Conservation (phyloP, 2,888 invertebrate genomes). For the Aleiodes leptofemur region DNA sequence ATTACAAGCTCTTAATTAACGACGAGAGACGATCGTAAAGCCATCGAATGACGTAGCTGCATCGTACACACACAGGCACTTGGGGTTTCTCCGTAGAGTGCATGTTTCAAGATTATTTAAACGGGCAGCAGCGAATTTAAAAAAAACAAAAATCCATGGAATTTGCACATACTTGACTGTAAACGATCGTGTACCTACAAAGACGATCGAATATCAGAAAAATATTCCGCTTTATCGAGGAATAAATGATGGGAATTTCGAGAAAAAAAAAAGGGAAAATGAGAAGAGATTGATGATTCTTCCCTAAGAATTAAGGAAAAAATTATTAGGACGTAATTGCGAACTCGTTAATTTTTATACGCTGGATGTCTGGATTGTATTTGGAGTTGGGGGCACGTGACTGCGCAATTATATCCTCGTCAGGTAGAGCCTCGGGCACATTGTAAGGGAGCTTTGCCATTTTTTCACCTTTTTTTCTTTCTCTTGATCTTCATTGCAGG, state of each 20-base stretch:
- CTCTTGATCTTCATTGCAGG: conserved; percentile 47
- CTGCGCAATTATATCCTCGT: conserved; percentile 62
- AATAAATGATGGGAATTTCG: not conserved
- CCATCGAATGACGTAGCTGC: conserved; percentile 68
- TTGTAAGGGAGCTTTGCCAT: conserved; percentile 23
- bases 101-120: conserved; percentile 74
- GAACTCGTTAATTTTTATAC: conserved; percentile 38
- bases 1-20: conserved; percentile 75
- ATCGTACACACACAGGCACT: conserved; percentile 41
- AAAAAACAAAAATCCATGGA: conserved; percentile 46
- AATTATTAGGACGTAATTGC: conserved; percentile 21
- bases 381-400: conserved; percentile 53
- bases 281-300: conserved; percentile 8
- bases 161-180: conserved; percentile 16
- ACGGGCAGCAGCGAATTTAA: conserved; percentile 64
- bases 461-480: not conserved
- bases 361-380: conserved; percentile 31
- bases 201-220: conserved; percentile 25
- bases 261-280: not conserved
- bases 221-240: conserved; percentile 8
- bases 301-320: not conserved
- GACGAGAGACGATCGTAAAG: conserved; percentile 73
- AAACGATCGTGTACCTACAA: conserved; percentile 14
- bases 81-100: conserved; percentile 58
- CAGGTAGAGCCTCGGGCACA: conserved; percentile 53